Evolutionary conservation across 2,888 invertebrate genomes (phyloP).

Genomic region (Phaedon cochleariae): DNA sequence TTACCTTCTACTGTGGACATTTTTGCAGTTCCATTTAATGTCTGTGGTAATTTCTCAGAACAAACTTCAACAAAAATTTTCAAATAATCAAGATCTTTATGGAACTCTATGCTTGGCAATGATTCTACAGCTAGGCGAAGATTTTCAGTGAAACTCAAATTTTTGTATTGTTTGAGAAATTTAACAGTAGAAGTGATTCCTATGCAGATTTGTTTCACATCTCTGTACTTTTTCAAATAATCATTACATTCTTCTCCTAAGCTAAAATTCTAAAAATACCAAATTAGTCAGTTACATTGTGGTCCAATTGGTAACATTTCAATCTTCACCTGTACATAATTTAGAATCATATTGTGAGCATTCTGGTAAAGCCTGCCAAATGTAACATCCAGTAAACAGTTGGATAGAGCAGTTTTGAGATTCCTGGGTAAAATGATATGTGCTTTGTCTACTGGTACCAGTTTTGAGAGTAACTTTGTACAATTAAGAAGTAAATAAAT

Average conservation of each 20-base stretch:
- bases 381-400: conserved; percentile 62
- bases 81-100: conserved; percentile 67
- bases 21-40: conserved; percentile 41
- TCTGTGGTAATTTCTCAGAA: conserved; percentile 49
- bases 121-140: conserved; percentile 65
- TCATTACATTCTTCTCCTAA: conserved; percentile 54
- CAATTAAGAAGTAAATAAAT: conserved; percentile 62
- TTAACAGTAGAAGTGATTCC: conserved; percentile 63
- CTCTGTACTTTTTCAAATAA: conserved; percentile 59
- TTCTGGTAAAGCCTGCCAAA: conserved; percentile 62
- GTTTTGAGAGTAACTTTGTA: conserved; percentile 57
- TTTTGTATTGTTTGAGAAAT: conserved; percentile 59
- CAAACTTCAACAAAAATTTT: conserved; percentile 54
- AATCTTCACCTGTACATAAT: conserved; percentile 61
- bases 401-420: conserved; percentile 60
- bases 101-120: conserved; percentile 68
- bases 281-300: background rate
- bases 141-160: conserved; percentile 54
- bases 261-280: conserved; percentile 59
- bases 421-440: conserved; percentile 61
- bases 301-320: background rate
- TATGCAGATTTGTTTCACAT: conserved; percentile 59
- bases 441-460: conserved; percentile 61
- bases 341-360: conserved; percentile 59
- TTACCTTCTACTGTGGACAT: conserved; percentile 43